These are phyloP conservation scores for Gadopsis marmoratus DNA, from an alignment of 2,797 vertebrate species.

Conservation along the genomic window DNA sequence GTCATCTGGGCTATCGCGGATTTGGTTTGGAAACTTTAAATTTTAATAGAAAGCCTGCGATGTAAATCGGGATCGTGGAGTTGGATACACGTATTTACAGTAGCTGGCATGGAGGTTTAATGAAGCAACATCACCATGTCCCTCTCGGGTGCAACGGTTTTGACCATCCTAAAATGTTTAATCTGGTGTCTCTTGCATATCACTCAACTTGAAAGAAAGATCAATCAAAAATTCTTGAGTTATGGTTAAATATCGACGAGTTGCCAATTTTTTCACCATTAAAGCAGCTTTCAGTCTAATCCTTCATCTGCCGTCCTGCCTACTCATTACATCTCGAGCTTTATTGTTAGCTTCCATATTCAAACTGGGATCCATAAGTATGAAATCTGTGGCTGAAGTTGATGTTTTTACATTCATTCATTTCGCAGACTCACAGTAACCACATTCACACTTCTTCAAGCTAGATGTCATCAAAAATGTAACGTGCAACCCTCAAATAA, in stretches of 20 bases:
- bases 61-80: background rate
- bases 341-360: constrained; percentile 20
- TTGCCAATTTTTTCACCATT: constrained; percentile 14
- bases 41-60: background rate
- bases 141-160: background rate
- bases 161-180: background rate
- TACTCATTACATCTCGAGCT: constrained; percentile 30
- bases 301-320: constrained; percentile 4
- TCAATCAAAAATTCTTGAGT: background rate
- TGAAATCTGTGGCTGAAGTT: background rate
- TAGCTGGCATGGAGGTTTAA: background rate
- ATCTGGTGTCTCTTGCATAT: background rate
- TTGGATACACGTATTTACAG: background rate
- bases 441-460: background rate
- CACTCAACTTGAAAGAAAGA: background rate
- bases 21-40: background rate
- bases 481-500: no score
- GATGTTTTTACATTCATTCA: background rate
- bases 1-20: background rate
- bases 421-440: background rate
- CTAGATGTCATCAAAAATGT: background rate
- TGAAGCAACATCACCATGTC: background rate
- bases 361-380: background rate
- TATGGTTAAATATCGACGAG: background rate
- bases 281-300: constrained; percentile 36